These are phyloP conservation scores for Laticauda laticaudata DNA, from an alignment of 2,113 vertebrate genomes.

Conservation along the genomic window DNA sequence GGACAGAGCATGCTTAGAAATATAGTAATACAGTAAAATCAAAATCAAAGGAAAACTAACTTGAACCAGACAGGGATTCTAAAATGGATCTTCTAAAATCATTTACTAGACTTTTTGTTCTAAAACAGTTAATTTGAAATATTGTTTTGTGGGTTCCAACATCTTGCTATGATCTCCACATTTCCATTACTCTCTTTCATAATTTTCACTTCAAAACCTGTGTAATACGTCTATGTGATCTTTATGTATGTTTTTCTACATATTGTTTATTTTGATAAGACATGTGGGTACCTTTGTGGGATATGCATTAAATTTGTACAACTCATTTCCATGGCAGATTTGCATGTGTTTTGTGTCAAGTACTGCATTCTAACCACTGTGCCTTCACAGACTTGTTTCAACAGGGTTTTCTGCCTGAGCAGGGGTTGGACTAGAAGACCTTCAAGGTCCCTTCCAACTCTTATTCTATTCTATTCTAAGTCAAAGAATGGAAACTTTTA, in stretches of 20 bases:
- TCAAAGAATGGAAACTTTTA: not conserved
- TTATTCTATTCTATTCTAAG: not conserved
- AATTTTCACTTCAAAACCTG: not conserved
- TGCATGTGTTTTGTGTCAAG: not conserved
- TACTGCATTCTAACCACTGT: too few relatives aligned
- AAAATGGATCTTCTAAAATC: constrained; percentile 49
- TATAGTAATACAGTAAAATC: not conserved
- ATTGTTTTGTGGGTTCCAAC: not conserved
- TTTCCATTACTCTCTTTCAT: not conserved
- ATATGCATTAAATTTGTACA: not conserved
- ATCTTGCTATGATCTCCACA: not conserved
- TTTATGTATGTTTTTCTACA: not conserved
- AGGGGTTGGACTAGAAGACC: too few relatives aligned
- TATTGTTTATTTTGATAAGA: not conserved
- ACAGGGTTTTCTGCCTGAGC: too few relatives aligned
- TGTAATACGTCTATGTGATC: not conserved
- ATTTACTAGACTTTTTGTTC: constrained; percentile 59
- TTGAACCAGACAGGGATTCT: constrained; percentile 51
- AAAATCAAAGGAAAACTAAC: constrained; percentile 54
- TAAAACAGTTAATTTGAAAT: constrained; percentile 32
- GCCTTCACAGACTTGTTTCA: too few relatives aligned
- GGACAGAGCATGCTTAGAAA: constrained; percentile 51
- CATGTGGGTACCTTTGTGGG: not conserved
- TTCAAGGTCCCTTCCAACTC: too few relatives aligned
- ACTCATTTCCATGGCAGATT: not conserved